Evolutionary conservation across 2,888 invertebrate genomes (phyloP).

Genomic region (Oxyscelio sp.): DNA sequence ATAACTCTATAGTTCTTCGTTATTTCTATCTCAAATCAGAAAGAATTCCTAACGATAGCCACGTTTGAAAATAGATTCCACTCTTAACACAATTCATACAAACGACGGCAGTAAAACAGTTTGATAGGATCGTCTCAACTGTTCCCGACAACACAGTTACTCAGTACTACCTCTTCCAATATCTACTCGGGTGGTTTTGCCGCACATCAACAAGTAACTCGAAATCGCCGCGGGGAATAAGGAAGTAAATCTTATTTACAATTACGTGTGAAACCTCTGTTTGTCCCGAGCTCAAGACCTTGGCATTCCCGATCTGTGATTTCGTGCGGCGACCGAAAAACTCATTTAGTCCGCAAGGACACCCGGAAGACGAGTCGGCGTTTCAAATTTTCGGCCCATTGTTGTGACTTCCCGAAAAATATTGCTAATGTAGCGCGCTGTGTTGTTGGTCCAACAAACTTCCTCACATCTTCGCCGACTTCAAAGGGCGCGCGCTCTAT

Average conservation of each 20-base stretch:
- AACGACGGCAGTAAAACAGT: too few relatives aligned
- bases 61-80: too few relatives aligned
- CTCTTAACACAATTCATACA: too few relatives aligned
- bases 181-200: constrained; percentile 39
- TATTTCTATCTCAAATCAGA: too few relatives aligned
- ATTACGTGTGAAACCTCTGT: constrained; percentile 69
- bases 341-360: constrained; percentile 47
- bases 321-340: constrained; percentile 48
- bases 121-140: too few relatives aligned
- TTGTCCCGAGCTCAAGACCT: constrained; percentile 43
- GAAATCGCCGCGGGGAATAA: constrained; percentile 50
- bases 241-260: constrained; percentile 67
- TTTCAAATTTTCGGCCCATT: constrained; percentile 33
- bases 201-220: constrained; percentile 45
- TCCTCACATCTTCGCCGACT: constrained; percentile 55
- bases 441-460: constrained; percentile 61
- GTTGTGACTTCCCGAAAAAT: constrained; percentile 46
- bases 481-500: constrained; percentile 17
- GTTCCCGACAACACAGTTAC: too few relatives aligned
- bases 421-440: constrained; percentile 43
- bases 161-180: constrained; percentile 1
- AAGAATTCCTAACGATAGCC: too few relatives aligned
- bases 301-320: constrained; percentile 66
- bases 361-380: constrained; percentile 59
- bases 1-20: too few relatives aligned